These are phyloP conservation scores for Diarsia mendica DNA, from an alignment of 2,888 invertebrate species.

Conservation along the genomic window DNA sequence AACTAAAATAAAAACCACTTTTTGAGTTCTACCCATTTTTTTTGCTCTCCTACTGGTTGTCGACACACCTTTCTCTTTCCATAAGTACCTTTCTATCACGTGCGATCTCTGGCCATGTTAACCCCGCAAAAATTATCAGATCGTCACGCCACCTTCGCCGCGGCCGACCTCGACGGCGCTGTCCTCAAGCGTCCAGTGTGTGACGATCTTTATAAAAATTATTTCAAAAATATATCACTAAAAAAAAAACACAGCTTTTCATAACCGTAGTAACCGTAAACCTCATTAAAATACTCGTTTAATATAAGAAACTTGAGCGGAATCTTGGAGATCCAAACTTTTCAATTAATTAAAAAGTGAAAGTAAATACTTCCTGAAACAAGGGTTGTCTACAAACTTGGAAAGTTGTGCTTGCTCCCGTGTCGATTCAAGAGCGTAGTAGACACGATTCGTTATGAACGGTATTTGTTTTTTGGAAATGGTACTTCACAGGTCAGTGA, in stretches of 20 bases:
- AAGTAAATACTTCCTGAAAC: conserved; percentile 42
- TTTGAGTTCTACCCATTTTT: not conserved
- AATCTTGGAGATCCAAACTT: conserved; percentile 33
- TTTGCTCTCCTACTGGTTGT: too few species aligned
- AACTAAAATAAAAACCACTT: not conserved
- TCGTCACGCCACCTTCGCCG: too few species aligned
- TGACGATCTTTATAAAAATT: too few species aligned
- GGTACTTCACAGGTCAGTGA: not conserved
- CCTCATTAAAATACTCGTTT: conserved; percentile 46
- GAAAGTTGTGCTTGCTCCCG: not conserved
- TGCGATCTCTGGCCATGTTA: too few species aligned
- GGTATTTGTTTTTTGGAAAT: not conserved
- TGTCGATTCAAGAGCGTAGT: not conserved
- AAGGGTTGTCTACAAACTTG: conserved; percentile 21
- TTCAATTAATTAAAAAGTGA: conserved; percentile 42
- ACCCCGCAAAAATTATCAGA: too few species aligned
- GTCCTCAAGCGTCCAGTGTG: too few species aligned
- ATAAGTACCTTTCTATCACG: too few species aligned
- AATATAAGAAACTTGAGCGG: conserved; percentile 34
- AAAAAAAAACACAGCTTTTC: conserved; percentile 5
- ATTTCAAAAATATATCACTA: too few species aligned
- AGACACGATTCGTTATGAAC: not conserved
- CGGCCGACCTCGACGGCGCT: too few species aligned
- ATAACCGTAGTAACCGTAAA: conserved; percentile 19
- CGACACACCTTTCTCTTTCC: too few species aligned